Conservation (phyloP, 2,797 vertebrate species). For the Alouatta caraya region DNA sequence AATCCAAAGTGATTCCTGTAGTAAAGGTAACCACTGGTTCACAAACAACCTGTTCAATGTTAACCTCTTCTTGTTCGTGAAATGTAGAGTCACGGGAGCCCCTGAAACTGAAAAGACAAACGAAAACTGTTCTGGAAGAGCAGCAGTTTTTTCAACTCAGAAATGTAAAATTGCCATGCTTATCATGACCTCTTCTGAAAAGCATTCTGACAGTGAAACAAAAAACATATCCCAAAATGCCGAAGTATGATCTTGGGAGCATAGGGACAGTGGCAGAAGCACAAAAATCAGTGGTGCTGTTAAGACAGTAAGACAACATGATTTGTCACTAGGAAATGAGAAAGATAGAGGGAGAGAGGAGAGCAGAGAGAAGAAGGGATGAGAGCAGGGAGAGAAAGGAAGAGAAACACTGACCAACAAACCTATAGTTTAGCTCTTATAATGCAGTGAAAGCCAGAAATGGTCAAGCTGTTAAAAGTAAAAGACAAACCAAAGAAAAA, state of each 20-base stretch:
- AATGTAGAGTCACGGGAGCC: neutral
- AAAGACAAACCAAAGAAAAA: neutral
- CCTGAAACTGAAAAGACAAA: neutral
- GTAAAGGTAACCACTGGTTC: neutral
- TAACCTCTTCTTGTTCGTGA: neutral
- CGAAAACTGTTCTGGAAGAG: neutral
- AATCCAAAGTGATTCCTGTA: neutral
- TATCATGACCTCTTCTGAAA: neutral
- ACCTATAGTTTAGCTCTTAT: neutral
- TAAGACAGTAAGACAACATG: neutral
- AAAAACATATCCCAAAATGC: neutral
- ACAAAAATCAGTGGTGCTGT: neutral
- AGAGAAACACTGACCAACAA: neutral
- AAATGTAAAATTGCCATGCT: neutral
- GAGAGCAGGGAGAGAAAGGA: neutral
- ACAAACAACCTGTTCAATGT: neutral
- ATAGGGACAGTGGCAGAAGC: neutral
- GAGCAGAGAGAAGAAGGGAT: fast-evolving
- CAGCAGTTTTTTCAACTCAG: neutral
- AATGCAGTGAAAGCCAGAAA: neutral
- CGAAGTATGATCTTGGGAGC: neutral
- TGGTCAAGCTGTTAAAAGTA: constrained; percentile 27
- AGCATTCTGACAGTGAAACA: constrained; percentile 9
- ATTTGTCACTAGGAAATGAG: neutral
- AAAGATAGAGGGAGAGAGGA: neutral